phyloP scores from a whole-genome alignment of 2,888 invertebrate genomes.

The Oligia strigilis region DNA sequence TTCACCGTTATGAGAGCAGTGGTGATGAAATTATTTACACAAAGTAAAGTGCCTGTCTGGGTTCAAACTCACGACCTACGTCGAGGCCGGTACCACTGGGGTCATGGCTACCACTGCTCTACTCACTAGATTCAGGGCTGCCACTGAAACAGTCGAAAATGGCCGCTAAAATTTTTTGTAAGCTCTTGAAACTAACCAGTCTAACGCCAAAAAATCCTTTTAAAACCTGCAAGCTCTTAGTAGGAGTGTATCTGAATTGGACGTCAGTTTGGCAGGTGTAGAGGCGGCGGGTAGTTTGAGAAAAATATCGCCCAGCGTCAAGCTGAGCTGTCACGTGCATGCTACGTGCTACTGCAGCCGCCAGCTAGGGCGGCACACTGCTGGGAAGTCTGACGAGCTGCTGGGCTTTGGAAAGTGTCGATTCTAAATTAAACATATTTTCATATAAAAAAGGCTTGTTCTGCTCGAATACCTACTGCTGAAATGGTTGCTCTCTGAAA shows the following conservation, averaged over 20 bases:
- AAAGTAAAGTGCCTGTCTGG: too few species aligned
- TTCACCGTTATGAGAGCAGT: too few species aligned
- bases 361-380: slow-evolving; percentile 58
- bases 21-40: too few species aligned
- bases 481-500: background rate
- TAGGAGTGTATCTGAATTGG: slow-evolving; percentile 64
- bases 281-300: slow-evolving; percentile 71
- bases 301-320: slow-evolving; percentile 77
- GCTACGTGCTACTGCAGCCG: slow-evolving; percentile 68
- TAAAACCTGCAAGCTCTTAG: slow-evolving; percentile 29
- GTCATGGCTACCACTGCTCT: too few species aligned
- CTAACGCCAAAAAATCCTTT: slow-evolving; percentile 23
- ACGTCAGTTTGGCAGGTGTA: slow-evolving; percentile 69
- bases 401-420: background rate
- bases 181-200: background rate
- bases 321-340: slow-evolving; percentile 77
- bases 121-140: too few species aligned
- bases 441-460: too few species aligned
- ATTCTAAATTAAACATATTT: background rate
- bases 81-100: too few species aligned
- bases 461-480: too few species aligned
- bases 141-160: background rate
- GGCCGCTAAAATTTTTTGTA: background rate
- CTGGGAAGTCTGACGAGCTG: background rate
- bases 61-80: too few species aligned